These are phyloP conservation scores for Asarcornis scutulata DNA, from an alignment of 2,113 vertebrate species.

Conservation along the genomic window DNA sequence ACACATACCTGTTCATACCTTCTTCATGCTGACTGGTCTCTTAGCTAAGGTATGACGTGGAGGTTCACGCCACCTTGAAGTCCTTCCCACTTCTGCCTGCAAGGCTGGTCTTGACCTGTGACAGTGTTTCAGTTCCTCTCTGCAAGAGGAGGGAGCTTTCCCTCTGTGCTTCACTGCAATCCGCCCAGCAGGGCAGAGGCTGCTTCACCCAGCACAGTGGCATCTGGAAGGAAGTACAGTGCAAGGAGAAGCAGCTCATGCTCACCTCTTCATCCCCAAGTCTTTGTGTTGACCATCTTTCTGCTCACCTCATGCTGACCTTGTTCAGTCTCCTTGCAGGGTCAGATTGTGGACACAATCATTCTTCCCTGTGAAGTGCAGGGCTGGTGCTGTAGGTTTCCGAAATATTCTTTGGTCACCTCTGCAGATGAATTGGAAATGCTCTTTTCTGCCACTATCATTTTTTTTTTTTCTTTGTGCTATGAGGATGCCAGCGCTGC, in stretches of 20 bases:
- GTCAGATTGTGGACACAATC: background rate
- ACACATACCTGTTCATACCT: background rate
- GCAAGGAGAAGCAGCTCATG: background rate
- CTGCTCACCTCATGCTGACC: background rate
- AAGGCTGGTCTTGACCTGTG: background rate
- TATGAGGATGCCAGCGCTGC: background rate
- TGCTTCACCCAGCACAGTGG: background rate
- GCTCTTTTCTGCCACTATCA: background rate
- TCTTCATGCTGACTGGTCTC: background rate
- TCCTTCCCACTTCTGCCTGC: background rate
- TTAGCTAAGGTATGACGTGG: background rate
- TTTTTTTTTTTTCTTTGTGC: background rate
- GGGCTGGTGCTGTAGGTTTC: background rate
- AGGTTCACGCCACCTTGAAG: background rate
- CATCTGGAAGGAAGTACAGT: background rate
- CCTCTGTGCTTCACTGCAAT: background rate
- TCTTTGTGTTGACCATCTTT: background rate
- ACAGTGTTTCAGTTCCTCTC: background rate
- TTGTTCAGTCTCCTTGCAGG: background rate
- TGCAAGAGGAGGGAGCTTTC: background rate
- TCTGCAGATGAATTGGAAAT: background rate
- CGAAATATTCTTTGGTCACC: fast-evolving
- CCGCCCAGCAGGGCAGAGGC: background rate
- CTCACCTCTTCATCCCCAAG: background rate
- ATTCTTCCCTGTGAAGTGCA: background rate